Percentiles rank a stretch among this genome's conserved stretches.
These are phyloP conservation scores for Triops longicaudatus DNA, from an alignment of 1,140 invertebrate genomes.

Conservation along the genomic window DNA sequence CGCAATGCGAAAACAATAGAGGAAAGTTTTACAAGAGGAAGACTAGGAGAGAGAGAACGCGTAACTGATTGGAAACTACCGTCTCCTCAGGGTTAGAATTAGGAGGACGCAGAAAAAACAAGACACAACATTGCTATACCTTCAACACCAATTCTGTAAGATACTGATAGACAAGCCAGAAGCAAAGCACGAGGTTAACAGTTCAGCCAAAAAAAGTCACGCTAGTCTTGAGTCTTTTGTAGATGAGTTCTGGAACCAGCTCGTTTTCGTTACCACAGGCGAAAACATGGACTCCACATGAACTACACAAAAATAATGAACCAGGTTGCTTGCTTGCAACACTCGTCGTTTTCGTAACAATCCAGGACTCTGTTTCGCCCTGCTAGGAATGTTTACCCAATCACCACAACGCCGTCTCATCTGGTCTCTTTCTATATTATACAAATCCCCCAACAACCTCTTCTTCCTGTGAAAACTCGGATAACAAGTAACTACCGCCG, in stretches of 20 bases:
- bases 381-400: not conserved
- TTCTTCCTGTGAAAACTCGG: not conserved
- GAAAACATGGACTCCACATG: not conserved
- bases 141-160: not conserved
- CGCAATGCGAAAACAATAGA: not conserved
- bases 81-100: not conserved
- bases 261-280: not conserved
- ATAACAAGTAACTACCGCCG: constrained; percentile 11
- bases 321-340: not conserved
- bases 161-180: constrained; percentile 11
- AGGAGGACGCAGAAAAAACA: not conserved
- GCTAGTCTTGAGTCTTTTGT: not conserved
- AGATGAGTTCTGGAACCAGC: not conserved
- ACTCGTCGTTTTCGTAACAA: not conserved
- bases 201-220: not conserved
- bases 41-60: not conserved
- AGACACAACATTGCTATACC: not conserved
- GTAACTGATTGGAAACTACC: not conserved
- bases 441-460: constrained; percentile 14
- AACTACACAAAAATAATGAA: not conserved
- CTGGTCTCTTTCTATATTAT: constrained; percentile 3
- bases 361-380: constrained; percentile 2
- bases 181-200: not conserved
- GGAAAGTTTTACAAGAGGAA: not conserved
- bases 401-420: not conserved